Percentiles rank a stretch among this genome's conserved stretches.
phyloP scores from a whole-genome alignment of 2,797 vertebrate species.

The Centroberyx gerrardi region DNA sequence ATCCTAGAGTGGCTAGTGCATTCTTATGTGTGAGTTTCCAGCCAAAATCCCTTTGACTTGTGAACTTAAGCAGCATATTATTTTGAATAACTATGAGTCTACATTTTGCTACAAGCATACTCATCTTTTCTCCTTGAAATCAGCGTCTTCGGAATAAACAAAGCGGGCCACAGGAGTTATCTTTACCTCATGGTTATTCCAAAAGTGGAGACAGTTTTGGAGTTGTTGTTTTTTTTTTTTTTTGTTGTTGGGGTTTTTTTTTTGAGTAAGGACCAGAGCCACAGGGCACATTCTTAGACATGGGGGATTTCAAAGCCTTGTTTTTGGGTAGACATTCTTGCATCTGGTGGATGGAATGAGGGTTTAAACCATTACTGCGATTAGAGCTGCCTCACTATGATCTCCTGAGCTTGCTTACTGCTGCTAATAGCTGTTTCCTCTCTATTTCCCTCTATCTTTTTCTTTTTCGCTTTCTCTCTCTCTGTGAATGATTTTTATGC shows the following conservation, averaged over 20 bases:
- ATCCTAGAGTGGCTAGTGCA: not conserved
- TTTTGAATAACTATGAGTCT: not conserved
- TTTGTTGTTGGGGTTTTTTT: conserved; percentile 17
- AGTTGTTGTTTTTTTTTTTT: conserved; percentile 58
- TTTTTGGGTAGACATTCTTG: conserved; percentile 82
- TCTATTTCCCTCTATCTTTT: conserved; percentile 82
- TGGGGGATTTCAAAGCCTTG: conserved; percentile 82
- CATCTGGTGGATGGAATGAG: conserved; percentile 83
- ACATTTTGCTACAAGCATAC: conserved; percentile 15
- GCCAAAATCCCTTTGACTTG: not conserved
- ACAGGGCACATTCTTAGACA: conserved; percentile 81
- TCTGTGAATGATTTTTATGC: conserved; percentile 90
- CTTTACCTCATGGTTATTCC: conserved; percentile 64
- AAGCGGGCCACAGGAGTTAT: conserved; percentile 51
- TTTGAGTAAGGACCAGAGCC: conserved; percentile 71
- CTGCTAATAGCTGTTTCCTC: conserved; percentile 87
- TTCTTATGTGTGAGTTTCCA: conserved; percentile 11
- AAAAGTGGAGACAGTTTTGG: conserved; percentile 69
- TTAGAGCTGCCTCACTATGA: conserved; percentile 87
- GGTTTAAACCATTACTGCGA: conserved; percentile 87
- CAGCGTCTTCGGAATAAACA: conserved; percentile 4
- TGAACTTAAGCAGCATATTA: no score
- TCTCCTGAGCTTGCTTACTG: conserved; percentile 87
- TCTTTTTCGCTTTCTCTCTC: conserved; percentile 80
- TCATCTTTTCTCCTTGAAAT: conserved; percentile 36